Conservation (phyloP, 2,797 vertebrate genomes). For the Pseudotriccus pelzelni region DNA sequence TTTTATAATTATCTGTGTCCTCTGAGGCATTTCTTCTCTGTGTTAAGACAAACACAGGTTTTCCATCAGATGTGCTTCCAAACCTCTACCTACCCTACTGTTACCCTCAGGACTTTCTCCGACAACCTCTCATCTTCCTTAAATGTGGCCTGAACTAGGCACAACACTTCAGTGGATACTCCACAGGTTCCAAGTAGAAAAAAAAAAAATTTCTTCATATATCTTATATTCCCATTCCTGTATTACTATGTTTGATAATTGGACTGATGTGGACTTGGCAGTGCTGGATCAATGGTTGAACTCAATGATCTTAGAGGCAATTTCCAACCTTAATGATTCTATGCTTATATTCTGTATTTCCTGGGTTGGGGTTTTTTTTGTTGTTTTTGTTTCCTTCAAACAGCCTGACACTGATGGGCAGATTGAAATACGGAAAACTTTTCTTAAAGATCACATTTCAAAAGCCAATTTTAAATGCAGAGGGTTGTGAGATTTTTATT, state of each 20-base stretch:
- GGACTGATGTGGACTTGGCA: not conserved
- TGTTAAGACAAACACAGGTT: not conserved
- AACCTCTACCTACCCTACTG: not conserved
- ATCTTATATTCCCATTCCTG: not conserved
- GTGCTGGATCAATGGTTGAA: not conserved
- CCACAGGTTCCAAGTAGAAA: not conserved
- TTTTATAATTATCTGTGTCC: not conserved
- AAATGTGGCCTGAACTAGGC: not conserved
- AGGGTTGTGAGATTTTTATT: not conserved
- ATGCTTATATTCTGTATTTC: not conserved
- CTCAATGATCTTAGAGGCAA: not conserved
- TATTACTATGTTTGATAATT: not conserved
- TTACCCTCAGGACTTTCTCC: not conserved
- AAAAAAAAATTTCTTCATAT: not conserved
- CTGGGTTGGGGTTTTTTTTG: rapidly evolving
- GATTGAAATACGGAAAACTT: not conserved
- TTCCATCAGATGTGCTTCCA: not conserved
- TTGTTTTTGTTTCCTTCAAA: not conserved
- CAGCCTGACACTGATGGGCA: not conserved
- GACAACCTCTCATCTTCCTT: not conserved
- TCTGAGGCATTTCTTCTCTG: not conserved
- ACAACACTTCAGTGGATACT: not conserved
- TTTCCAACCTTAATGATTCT: not conserved
- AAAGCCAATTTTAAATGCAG: not conserved
- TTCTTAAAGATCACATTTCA: not conserved